phyloP scores from a whole-genome alignment of 2,888 invertebrate genomes.

The Lithophane socia region DNA sequence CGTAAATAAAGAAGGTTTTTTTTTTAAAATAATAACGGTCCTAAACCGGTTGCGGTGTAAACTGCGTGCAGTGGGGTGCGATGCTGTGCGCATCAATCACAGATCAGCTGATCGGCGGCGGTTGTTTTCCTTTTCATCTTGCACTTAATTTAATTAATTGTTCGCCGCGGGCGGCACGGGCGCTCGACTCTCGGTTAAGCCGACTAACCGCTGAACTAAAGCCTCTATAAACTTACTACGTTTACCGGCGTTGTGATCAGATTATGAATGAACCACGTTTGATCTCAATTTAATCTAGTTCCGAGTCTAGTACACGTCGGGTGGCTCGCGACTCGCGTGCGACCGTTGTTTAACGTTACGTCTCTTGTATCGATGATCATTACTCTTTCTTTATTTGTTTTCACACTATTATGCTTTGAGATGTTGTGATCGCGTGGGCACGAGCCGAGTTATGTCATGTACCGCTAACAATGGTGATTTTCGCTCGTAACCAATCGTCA shows the following conservation, averaged over 20 bases:
- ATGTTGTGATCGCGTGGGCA: slow-evolving; percentile 74
- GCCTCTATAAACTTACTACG: slow-evolving; percentile 74
- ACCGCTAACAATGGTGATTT: slow-evolving; percentile 80
- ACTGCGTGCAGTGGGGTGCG: slow-evolving; percentile 75
- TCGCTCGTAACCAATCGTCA: slow-evolving; percentile 79
- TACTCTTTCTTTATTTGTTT: slow-evolving; percentile 75
- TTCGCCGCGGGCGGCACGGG: slow-evolving; percentile 79
- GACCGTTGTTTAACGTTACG: slow-evolving; percentile 67
- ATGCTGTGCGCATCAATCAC: slow-evolving; percentile 82
- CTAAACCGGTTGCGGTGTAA: slow-evolving; percentile 82
- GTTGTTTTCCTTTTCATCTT: slow-evolving; percentile 86
- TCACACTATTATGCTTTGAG: slow-evolving; percentile 71
- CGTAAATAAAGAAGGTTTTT: slow-evolving; percentile 76
- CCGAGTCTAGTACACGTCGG: slow-evolving; percentile 66
- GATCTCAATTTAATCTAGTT: slow-evolving; percentile 75
- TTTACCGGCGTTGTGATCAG: slow-evolving; percentile 75
- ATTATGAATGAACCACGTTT: slow-evolving; percentile 82
- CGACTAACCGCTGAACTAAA: slow-evolving; percentile 76
- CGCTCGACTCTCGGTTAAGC: slow-evolving; percentile 62
- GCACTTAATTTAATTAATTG: slow-evolving; percentile 87
- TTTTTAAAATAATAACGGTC: slow-evolving; percentile 76
- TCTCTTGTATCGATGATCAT: slow-evolving; percentile 70
- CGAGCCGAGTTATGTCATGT: slow-evolving; percentile 80
- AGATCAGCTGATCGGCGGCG: slow-evolving; percentile 86
- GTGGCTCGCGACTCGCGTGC: slow-evolving; percentile 63